Percentiles rank a stretch among this genome's conserved stretches.
Conservation (phyloP, 2,888 invertebrate genomes). For the Rugalucina vietnamica region DNA sequence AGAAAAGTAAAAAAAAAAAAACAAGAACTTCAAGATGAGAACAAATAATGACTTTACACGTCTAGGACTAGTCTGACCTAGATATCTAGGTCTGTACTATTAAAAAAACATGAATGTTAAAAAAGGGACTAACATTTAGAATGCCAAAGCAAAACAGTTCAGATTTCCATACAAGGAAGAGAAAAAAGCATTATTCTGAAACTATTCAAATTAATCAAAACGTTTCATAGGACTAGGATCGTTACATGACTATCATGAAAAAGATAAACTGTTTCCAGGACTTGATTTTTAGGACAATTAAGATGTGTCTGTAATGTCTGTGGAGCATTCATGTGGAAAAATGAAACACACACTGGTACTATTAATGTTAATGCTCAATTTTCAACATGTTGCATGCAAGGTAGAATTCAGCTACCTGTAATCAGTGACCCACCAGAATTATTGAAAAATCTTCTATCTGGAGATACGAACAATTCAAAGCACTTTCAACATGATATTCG, state of each 20-base stretch:
- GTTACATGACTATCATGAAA: neutral
- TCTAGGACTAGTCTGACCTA: no score
- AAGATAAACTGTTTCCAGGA: neutral
- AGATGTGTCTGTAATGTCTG: neutral
- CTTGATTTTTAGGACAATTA: neutral
- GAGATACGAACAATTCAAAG: neutral
- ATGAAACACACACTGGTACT: neutral
- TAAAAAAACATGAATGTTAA: no score
- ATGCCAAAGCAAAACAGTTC: no score
- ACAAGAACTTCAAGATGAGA: no score
- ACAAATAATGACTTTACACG: no score
- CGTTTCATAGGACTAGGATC: no score
- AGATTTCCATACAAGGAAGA: no score
- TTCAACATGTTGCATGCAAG: constrained; percentile 1
- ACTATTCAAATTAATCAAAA: no score
- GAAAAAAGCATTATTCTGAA: no score
- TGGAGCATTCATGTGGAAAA: neutral
- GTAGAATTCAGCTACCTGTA: constrained; percentile 1
- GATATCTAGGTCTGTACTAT: no score
- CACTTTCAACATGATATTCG: neutral
- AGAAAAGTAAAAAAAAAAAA: no score
- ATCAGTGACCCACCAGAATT: neutral
- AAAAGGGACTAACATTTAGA: no score
- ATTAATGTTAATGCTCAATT: constrained; percentile 3
- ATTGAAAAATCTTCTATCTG: neutral